Evolutionary conservation across 2,888 invertebrate species (phyloP).

Genomic region (Blastobasis adustella): DNA sequence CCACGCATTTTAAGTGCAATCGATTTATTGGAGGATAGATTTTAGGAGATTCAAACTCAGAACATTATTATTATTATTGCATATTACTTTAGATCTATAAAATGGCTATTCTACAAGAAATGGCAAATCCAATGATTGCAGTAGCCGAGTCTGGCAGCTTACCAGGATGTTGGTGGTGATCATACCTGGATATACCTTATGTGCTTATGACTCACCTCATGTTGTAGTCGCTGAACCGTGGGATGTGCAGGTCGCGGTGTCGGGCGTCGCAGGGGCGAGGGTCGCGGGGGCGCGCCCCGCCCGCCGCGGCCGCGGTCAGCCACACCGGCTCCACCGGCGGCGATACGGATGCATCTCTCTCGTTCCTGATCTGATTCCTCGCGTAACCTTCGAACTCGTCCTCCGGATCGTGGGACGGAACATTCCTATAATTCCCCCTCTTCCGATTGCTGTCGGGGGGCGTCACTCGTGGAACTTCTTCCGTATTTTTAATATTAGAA

Average conservation of each 20-base stretch:
- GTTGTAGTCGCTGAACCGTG: slow-evolving; percentile 55
- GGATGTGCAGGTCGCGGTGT: slow-evolving; percentile 80
- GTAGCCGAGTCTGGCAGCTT: no score
- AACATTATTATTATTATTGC: no score
- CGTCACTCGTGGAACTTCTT: slow-evolving; percentile 48
- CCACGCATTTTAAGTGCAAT: no score
- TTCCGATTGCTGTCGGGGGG: slow-evolving; percentile 60
- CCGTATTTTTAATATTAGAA: slow-evolving; percentile 74
- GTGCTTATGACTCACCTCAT: not conserved
- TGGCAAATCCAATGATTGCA: no score
- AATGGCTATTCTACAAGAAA: not conserved
- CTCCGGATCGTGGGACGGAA: slow-evolving; percentile 81
- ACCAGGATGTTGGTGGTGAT: no score
- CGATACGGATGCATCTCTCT: slow-evolving; percentile 36
- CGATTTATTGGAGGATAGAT: no score
- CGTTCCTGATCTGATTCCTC: slow-evolving; percentile 42
- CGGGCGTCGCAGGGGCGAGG: no score
- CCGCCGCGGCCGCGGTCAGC: slow-evolving; percentile 38
- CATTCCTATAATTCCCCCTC: slow-evolving; percentile 82
- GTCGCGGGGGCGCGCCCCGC: slow-evolving; percentile 22
- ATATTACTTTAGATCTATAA: no score
- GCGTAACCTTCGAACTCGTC: slow-evolving; percentile 71
- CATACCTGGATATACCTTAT: no score
- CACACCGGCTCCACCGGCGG: slow-evolving; percentile 43
- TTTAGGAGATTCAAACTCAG: no score